Evolutionary conservation across 2,797 vertebrate species (phyloP), one percentile per base, ranked within the genome.

Genomic region (Periophthalmus magnuspinnatus): DNA sequence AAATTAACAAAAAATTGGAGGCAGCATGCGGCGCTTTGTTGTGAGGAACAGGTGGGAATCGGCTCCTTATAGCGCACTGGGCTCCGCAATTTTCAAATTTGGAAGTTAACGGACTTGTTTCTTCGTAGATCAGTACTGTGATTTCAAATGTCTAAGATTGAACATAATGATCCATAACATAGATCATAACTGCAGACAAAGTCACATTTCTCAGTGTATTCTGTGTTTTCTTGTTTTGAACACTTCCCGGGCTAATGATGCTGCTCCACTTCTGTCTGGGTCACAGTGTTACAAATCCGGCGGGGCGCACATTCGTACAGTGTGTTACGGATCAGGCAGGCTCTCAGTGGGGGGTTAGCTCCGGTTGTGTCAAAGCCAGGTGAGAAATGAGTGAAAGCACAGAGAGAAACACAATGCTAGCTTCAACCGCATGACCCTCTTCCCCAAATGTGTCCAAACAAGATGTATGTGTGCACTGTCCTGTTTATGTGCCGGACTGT

Each of bases 181-280:
- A 28, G 28, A 28, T 28, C 3, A 28, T 28, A 28, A 28, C 28
- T 3, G 28, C 28, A 28, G 28, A 28, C 28, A 28, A 28, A 28
- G 28, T 28, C 28, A 28, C 21, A 28, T 56, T 24, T 14, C 11
- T 8, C 54, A 10, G 19, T n/a, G 6, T 6, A 19, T n/a, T 50
- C 19, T 2, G 2, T 22, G 52, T 54, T 54, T 54, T 55, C 52
- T 24, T 4, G 9, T 56, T 11, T 32, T 32, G 24, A 55, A n/a
- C 61, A 78, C 69, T 78, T 80, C 68, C 68, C 72, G 73, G 52
- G 8, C 56, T 68, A 24, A 50, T 83, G 81, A 86, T 82, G 64
- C 60, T 70, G 67, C 67, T 66, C 24, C 3, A 70, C 67, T 69
- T 65, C 41, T 33, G 41, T 65, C 32, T 34, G 32, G 8, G 9